phyloP scores from a whole-genome alignment of 2,888 invertebrate species.

The Oeneis ivallda region DNA sequence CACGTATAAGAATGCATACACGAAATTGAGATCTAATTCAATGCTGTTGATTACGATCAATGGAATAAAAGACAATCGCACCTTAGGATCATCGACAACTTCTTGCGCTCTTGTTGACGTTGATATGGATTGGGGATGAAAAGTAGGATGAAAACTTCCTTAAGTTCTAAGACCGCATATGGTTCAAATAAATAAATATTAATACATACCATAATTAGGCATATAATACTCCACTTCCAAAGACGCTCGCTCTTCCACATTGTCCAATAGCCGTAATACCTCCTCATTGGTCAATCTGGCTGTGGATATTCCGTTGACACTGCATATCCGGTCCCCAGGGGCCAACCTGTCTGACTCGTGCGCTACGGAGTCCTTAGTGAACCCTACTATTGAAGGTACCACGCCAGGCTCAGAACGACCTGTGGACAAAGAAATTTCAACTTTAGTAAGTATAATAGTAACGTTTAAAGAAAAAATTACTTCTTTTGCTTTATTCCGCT shows the following conservation, averaged over 20 bases:
- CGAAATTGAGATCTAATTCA: too few relatives aligned
- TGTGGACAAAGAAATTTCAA: conserved; percentile 51
- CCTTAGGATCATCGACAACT: too few relatives aligned
- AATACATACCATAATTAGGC: conserved; percentile 87
- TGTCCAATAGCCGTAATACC: conserved; percentile 87
- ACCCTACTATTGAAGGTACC: conserved; percentile 85
- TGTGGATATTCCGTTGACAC: conserved; percentile 91
- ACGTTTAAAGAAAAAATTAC: too few relatives aligned
- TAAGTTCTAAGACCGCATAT: too few relatives aligned
- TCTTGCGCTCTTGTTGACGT: too few relatives aligned
- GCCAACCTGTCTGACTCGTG: conserved; percentile 88
- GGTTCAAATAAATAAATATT: too few relatives aligned
- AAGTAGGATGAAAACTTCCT: too few relatives aligned
- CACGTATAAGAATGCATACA: too few relatives aligned
- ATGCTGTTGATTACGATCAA: too few relatives aligned
- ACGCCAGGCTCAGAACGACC: conserved; percentile 86
- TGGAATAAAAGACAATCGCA: too few relatives aligned
- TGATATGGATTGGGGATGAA: too few relatives aligned
- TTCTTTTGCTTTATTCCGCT: too few relatives aligned
- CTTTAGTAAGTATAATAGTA: not conserved
- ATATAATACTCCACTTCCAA: conserved; percentile 92
- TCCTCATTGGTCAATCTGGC: conserved; percentile 89
- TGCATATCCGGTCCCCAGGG: conserved; percentile 90
- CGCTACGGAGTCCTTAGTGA: conserved; percentile 86
- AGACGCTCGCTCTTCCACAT: conserved; percentile 87